Base-by-base conservation (phyloP, 1,140 invertebrate genomes). In the Rhyzopertha dominica region DNA sequence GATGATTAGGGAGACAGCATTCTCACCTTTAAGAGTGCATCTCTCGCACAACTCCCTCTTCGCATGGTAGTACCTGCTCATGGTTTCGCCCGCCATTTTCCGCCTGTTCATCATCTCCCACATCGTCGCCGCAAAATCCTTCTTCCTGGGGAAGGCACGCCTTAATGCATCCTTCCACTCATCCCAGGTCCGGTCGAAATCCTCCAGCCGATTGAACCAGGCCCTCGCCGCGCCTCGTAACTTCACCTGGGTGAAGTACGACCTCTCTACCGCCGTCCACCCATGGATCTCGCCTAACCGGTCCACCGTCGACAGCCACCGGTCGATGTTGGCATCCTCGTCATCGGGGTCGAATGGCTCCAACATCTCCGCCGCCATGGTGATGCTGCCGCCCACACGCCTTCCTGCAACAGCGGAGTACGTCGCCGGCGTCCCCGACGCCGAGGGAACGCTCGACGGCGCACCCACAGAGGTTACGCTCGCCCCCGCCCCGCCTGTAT, bases 41-140 rank as follows among this genome's bases (percentile, higher is more conserved):
- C 54, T 47, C 26, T 56, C 56, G 12, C 54, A 59, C 51, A 65
- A 54, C 2, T 58, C 51, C 2, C 60, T n/a, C 43, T 66, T 66
- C 5, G 57, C 54, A 34, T 65, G 58, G 51, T 51, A 62, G 32
- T 60, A 60, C 29, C 50, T 50, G 4, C 42, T 39, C 53, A 44
- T 49, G 14, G 36, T 41, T 26, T 49, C 45, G 20, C 22, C 25
- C 17, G 17, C 7, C 8, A 12, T 24, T 18, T 53, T 53, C 13
- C 45, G 36, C 1, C 48, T 1, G 9, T 8, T 40, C 17, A 49
- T 30, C 19, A 50, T 5, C 30, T 53, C 51, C 26, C 47, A 35
- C 20, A 50, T 10, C 2, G 42, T 5, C 10, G 18, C 29, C 5
- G 43, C 51, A 16, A 28, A 53, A 23, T 51, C 51, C 18, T 20